phyloP scores from a whole-genome alignment of 2,888 invertebrate genomes.

The Ennomos erosarius region DNA sequence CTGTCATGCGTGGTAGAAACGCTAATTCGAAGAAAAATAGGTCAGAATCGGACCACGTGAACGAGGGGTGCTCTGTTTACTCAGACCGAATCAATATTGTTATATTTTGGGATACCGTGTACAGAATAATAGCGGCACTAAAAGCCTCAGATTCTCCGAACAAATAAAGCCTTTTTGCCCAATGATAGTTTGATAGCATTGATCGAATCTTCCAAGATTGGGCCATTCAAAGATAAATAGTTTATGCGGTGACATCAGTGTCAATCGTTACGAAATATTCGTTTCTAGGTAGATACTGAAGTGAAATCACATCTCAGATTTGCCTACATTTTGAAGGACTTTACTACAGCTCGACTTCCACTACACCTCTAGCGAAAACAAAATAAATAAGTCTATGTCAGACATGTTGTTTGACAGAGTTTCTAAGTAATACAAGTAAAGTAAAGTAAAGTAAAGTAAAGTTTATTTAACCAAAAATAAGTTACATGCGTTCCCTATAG shows the following conservation, averaged over 20 bases:
- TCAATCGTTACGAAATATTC: conserved; percentile 43
- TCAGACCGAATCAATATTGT: conserved; percentile 7
- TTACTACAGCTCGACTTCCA: conserved; percentile 21
- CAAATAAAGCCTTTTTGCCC: too few species aligned
- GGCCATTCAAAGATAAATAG: neutral
- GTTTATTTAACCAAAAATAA: too few species aligned
- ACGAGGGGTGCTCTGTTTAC: conserved; percentile 9
- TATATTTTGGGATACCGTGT: conserved; percentile 14
- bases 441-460: too few species aligned
- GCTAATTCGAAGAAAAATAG: conserved; percentile 20
- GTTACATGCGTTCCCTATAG: too few species aligned
- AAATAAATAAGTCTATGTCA: conserved; percentile 35
- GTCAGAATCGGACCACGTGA: conserved; percentile 21
- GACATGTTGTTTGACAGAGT: conserved; percentile 17
- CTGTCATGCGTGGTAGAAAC: conserved; percentile 11
- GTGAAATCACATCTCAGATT: conserved; percentile 46
- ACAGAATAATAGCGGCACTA: neutral
- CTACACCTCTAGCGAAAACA: conserved; percentile 34
- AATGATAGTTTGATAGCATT: too few species aligned
- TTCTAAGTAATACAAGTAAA: conserved; percentile 17
- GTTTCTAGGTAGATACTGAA: conserved; percentile 29
- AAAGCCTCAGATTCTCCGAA: neutral
- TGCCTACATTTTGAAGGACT: conserved; percentile 41
- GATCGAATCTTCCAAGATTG: too few species aligned
- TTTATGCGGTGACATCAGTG: conserved; percentile 23